Percentiles rank a stretch among this genome's conserved stretches.
These are phyloP conservation scores for Drosophila macrothrix DNA, from an alignment of 2,888 invertebrate genomes.

Conservation along the genomic window DNA sequence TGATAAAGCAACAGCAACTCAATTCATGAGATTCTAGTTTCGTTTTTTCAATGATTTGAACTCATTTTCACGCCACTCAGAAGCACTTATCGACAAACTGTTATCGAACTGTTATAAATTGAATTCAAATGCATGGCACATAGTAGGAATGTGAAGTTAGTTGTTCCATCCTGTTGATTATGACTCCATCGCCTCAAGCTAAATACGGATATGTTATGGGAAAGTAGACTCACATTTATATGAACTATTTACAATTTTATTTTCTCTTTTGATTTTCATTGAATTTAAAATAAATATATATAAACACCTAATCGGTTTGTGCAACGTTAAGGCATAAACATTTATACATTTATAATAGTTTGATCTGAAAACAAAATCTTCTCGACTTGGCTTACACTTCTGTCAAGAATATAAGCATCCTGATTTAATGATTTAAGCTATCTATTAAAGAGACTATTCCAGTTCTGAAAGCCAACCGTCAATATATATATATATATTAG, in stretches of 20 bases:
- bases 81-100: background rate
- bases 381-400: background rate
- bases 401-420: background rate
- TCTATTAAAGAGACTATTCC: background rate
- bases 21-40: background rate
- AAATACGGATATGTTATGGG: background rate
- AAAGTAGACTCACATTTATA: background rate
- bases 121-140: background rate
- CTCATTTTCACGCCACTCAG: background rate
- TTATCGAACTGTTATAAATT: constrained; percentile 1
- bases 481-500: background rate
- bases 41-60: background rate
- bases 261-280: background rate
- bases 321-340: background rate
- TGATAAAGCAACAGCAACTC: background rate
- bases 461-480: background rate
- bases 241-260: background rate
- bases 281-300: background rate
- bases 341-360: background rate
- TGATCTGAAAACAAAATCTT: background rate
- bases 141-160: background rate
- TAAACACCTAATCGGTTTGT: background rate
- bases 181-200: background rate
- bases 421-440: background rate
- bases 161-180: background rate